Conservation (phyloP, 2,797 vertebrate species). For the Leptodactylus fallax region DNA sequence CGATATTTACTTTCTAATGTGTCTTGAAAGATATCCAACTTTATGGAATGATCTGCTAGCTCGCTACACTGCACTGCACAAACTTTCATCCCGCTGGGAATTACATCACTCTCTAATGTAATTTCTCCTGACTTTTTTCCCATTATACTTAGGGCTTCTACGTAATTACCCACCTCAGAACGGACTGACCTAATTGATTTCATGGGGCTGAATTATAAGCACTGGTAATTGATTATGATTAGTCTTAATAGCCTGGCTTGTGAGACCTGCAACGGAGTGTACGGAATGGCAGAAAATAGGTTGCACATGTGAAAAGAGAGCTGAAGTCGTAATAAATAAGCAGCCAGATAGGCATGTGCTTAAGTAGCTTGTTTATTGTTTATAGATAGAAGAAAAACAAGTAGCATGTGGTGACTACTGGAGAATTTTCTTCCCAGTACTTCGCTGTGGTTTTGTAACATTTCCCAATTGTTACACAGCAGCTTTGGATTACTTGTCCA, state of each 20-base stretch:
- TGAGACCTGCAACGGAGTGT: constrained; percentile 26
- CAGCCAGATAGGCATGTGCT: constrained; percentile 41
- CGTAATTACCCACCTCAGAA: constrained; percentile 69
- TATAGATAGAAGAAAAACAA: constrained; percentile 57
- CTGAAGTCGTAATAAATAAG: constrained; percentile 30
- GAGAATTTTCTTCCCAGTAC: constrained; percentile 24
- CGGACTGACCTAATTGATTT: constrained; percentile 61
- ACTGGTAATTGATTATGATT: constrained; percentile 44
- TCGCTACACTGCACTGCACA: constrained; percentile 69
- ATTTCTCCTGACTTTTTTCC: constrained; percentile 75
- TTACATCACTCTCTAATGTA: constrained; percentile 75
- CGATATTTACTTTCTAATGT: constrained; percentile 73
- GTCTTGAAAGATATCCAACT: constrained; percentile 75
- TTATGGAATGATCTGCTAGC: constrained; percentile 71
- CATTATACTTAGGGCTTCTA: constrained; percentile 68
- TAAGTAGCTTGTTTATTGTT: constrained; percentile 60
- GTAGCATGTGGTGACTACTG: constrained; percentile 53
- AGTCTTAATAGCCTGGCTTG: constrained; percentile 53
- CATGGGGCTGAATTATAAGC: constrained; percentile 57
- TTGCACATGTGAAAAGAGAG: constrained; percentile 60
- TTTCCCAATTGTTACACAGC: constrained; percentile 42
- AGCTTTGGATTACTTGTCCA: constrained; percentile 47
- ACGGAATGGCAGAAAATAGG: constrained; percentile 56
- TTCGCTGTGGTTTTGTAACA: constrained; percentile 46
- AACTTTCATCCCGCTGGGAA: constrained; percentile 73